Base-by-base conservation (phyloP, 2,888 invertebrate genomes). In the Eilema sororculum region DNA sequence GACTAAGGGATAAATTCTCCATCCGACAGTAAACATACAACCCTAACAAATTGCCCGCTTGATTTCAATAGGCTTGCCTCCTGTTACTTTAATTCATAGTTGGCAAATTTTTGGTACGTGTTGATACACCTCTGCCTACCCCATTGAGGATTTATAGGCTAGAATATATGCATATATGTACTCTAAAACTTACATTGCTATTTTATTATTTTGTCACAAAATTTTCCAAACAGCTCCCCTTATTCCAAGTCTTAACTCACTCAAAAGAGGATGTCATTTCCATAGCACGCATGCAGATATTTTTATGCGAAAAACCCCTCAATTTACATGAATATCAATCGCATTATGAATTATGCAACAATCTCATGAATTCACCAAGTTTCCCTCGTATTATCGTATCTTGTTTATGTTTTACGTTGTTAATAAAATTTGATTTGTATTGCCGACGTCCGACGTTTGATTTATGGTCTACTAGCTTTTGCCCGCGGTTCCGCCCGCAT, bases 281-380 rank as follows among this genome's bases (percentile, higher is more conserved):
- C 76, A 79, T 78, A 79, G 71, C 79, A 78, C 71, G 75, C 77
- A 73, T 67, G 75, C n/a, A n/a, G 67, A 80, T 79, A 75, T 83
- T 78, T 80, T 79, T 80, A 85, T 84, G 83, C 76, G n/a, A 82
- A 82, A 84, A 76, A 78, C 37, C 65, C 56, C 41, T 63, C 52
- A 60, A 79, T 84, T 85, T 83, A 74, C 82, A 84, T 83, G 84
- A 79, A 81, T 83, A 84, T 85, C 83, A 82, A 82, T 79, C 69
- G 69, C 25, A 8, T 64, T 63, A 70, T 66, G 62, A 66, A 70
- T 70, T 58, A 70, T 70, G 70, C 37, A 70, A 66, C 60, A 74
- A 65, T 68, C 65, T 56, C 52, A 70, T 67, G 81, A 24, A 61
- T 67, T 57, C 74, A 37, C 16, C 22, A 33, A 56, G 24, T 67